These are phyloP conservation scores for Cerastis rubricosa DNA, from an alignment of 2,888 invertebrate species.

Conservation along the genomic window DNA sequence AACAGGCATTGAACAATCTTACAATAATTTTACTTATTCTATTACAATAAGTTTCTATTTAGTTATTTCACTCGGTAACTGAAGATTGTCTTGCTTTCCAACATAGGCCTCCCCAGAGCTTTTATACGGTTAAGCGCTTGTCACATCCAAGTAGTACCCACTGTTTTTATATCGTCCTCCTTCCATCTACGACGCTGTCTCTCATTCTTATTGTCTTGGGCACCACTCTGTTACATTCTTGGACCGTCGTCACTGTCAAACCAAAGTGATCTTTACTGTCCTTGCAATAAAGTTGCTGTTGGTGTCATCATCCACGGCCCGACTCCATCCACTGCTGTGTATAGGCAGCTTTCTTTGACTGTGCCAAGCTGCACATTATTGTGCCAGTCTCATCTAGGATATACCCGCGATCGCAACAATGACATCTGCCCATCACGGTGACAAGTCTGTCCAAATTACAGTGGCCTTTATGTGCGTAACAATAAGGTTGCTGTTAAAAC, in stretches of 20 bases:
- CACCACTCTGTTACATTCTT: too few species aligned
- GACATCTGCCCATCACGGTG: not conserved
- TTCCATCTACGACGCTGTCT: too few species aligned
- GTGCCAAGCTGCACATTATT: not conserved
- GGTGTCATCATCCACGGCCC: not conserved
- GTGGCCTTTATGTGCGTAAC: not conserved
- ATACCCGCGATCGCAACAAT: not conserved
- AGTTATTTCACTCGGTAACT: too few species aligned
- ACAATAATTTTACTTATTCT: too few species aligned
- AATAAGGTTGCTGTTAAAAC: not conserved
- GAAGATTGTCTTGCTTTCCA: too few species aligned
- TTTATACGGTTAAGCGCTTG: too few species aligned
- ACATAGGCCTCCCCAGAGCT: too few species aligned
- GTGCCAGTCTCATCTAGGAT: not conserved
- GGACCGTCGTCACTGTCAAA: not conserved
- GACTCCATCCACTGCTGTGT: not conserved
- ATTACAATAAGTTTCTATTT: too few species aligned
- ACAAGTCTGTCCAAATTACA: not conserved
- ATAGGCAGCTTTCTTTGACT: not conserved
- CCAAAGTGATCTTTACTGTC: not conserved
- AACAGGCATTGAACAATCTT: too few species aligned
- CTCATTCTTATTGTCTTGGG: too few species aligned
- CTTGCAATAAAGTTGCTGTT: not conserved
- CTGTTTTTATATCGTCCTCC: too few species aligned
- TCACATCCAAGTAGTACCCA: too few species aligned